Percentiles rank a stretch among this genome's conserved stretches.
These are phyloP conservation scores for Circaetus cinerascens DNA, from an alignment of 2,113 vertebrate species.

Conservation along the genomic window DNA sequence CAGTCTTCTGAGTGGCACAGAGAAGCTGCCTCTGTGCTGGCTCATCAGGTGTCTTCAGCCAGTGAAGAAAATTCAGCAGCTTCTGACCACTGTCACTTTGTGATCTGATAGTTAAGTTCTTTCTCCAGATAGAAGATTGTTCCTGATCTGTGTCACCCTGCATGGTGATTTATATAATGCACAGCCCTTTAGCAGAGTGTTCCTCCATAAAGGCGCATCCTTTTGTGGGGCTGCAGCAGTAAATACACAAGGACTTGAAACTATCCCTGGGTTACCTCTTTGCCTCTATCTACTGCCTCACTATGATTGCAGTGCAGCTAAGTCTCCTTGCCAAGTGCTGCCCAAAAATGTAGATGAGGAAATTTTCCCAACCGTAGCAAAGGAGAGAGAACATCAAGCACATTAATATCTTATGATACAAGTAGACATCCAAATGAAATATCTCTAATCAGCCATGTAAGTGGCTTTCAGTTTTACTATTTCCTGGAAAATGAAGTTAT, in stretches of 20 bases:
- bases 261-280: not conserved
- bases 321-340: not conserved
- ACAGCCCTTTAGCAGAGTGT: not conserved
- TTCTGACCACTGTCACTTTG: not conserved
- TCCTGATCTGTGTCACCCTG: not conserved
- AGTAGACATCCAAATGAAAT: not conserved
- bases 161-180: not conserved
- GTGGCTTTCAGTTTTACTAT: not conserved
- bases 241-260: not conserved
- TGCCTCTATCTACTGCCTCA: not conserved
- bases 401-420: not conserved
- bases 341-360: not conserved
- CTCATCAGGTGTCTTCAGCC: not conserved
- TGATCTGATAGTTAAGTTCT: not conserved
- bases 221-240: not conserved
- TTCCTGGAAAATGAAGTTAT: constrained; percentile 2
- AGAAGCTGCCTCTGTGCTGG: not conserved
- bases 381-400: not conserved
- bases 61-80: not conserved
- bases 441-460: constrained; percentile 11
- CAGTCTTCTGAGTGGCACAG: not conserved
- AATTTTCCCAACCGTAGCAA: not conserved
- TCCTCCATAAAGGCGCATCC: not conserved
- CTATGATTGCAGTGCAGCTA: not conserved
- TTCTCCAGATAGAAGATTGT: not conserved